Evolutionary conservation across 1,140 invertebrate species (phyloP), one percentile per base, ranked within the genome.

Genomic region (Bombus difficillimus): DNA sequence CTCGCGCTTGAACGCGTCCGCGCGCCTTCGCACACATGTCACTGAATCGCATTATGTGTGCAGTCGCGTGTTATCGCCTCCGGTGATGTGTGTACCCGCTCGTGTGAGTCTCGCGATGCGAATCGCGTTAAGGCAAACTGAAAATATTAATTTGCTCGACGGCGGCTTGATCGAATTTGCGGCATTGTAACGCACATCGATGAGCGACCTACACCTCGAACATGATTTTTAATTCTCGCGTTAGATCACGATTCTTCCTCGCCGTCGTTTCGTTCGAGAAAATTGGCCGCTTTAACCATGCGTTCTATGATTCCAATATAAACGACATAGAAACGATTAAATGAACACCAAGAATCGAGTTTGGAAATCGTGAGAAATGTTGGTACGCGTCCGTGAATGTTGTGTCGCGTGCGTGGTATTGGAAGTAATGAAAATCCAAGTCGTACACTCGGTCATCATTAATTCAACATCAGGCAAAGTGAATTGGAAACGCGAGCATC

Each of bases 401-500:
- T 71, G 5, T 22, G 6, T 22, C 3, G 22, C 53, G 53, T 37
- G 28, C 5, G 28, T n/a, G 13, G n/a, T 32, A n/a, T 32, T 57
- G 22, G 28, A 22, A 77, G 81, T 83, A 83, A 77, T 76, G 81
- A 75, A 83, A 83, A 76, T 77, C 43, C 79, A 57, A 81, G 47
- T n/a, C 25, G 41, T 47, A 41, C 12, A 66, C 71, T 62, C 81
- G 37, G 81, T 66, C 81, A 75, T 59, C 59, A 62, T 82, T 75
- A 66, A 82, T 82, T 53, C 71, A 43, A 75, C 73, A n/a, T 13
- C 71, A 37, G 2, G 59, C 34, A 77, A 83, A 83, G 73, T 76
- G 81, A 83, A 83, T 75, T 83, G 73, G 62, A 66, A 77, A 77
- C 68, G 47, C 59, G 57, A 66, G 22, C 32, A 43, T 82, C 81